A percentile compares a stretch with the other conserved stretches of the same genome.
These are phyloP conservation scores for Dicrostonyx torquatus DNA, from an alignment of 2,797 vertebrate species.

Conservation along the genomic window DNA sequence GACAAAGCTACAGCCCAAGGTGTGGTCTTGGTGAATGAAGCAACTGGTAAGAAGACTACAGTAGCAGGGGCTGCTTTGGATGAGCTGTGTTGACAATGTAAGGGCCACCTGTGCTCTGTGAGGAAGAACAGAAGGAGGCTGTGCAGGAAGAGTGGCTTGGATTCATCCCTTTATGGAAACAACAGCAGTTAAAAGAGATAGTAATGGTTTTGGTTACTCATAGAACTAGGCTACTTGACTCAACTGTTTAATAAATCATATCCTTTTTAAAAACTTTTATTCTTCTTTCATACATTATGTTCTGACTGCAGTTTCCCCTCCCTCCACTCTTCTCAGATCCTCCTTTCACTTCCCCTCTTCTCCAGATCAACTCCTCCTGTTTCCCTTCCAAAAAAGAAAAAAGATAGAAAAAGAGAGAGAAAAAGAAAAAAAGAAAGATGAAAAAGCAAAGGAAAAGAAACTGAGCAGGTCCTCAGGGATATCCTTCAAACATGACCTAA, in stretches of 20 bases:
- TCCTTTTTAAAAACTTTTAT: background rate
- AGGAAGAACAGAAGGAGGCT: background rate
- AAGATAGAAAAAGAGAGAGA: too few species aligned
- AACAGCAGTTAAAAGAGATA: background rate
- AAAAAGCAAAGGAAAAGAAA: background rate
- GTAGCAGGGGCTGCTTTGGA: background rate
- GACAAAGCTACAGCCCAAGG: background rate
- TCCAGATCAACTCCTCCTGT: background rate
- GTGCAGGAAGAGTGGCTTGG: background rate
- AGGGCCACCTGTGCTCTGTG: background rate
- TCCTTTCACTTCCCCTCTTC: background rate
- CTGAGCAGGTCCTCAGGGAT: background rate
- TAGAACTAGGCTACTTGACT: background rate
- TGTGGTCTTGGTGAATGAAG: background rate
- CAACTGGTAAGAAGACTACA: background rate
- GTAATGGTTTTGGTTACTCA: background rate
- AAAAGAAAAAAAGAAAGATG: accelerated
- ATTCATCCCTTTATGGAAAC: background rate
- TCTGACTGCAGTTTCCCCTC: background rate
- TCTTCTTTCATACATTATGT: background rate
- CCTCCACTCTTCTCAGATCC: background rate
- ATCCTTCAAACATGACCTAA: background rate
- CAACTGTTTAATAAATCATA: background rate
- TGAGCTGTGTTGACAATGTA: too few species aligned
- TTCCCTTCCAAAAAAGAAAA: background rate